Evolutionary conservation across 1,140 invertebrate genomes (phyloP), one percentile per base, ranked within the genome.

Genomic region (Drosophila triauraria): DNA sequence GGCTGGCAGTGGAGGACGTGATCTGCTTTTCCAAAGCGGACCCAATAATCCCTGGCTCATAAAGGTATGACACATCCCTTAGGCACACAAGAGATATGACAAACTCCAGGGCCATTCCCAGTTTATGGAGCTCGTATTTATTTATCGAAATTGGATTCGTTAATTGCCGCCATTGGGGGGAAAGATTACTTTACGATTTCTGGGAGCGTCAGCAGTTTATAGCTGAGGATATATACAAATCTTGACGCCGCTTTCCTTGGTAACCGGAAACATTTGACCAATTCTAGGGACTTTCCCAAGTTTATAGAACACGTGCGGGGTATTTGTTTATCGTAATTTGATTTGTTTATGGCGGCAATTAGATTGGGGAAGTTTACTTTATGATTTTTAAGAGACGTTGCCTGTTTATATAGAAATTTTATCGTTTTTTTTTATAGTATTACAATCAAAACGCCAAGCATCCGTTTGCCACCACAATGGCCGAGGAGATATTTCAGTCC

Each of bases 401-500:
- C 3, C 6, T 15, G 9, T 17, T 95, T 92, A n/a, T 27, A 32
- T 44, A 35, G 9, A n/a, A 20, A 17, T 47, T 35, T 60, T 43
- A 32, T 40, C 32, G 4, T 61, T 56, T 17, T 30, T 15, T 15
- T 25, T 38, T 53, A 8, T 44, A 87, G 84, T 84, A 78, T n/a
- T 87, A 87, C 25, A 71, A 74, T 32, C 48, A 81, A 13, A 30
- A 78, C 62, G 84, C 80, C 12, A 81, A 72, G 72, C 96, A 98
- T 94, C 98, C 98, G 3, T 98, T 97, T 93, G 98, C 97, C 7
- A 97, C 96, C 43, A 96, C 97, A 32, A 93, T 99, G 78, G 98
- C 96, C 50, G 98, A 99, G 94, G 98, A 99, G 94, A 96, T 99
- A 84, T 99, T 99, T 93, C 96, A 99, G 93, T 96, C 96, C 88